These are phyloP conservation scores for Hydrozoanthus tunicans DNA, from an alignment of 64 coral and sea anemone species.

Conservation along the genomic window DNA sequence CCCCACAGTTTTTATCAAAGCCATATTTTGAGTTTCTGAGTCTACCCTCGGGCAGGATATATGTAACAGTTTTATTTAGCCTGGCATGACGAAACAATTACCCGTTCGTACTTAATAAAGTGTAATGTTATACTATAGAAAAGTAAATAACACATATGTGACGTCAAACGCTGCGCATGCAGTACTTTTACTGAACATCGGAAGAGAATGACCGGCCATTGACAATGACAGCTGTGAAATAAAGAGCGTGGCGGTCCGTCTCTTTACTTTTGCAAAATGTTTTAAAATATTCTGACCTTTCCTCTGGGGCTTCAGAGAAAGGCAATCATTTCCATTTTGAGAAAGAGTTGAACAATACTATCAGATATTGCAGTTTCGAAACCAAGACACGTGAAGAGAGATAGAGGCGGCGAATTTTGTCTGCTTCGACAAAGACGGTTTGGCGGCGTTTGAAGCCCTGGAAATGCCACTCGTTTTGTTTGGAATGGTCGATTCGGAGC, in stretches of 20 bases:
- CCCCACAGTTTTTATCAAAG: too few species aligned
- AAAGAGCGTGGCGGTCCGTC: not conserved
- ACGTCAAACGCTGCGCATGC: not conserved
- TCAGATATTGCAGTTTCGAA: not conserved
- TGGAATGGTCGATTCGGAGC: conserved; percentile 54
- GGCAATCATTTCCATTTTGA: conserved; percentile 8
- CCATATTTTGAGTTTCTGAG: too few species aligned
- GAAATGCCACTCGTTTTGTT: conserved; percentile 56
- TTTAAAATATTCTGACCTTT: not conserved
- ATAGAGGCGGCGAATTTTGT: not conserved
- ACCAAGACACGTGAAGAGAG: not conserved
- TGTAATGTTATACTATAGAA: conserved; percentile 1
- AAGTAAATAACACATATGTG: too few species aligned
- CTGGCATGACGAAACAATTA: too few species aligned
- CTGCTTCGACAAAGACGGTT: conserved; percentile 22
- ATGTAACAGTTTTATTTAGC: too few species aligned
- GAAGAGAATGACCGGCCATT: not conserved
- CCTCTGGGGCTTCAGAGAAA: not conserved
- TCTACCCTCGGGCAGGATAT: too few species aligned
- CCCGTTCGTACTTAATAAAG: not conserved
- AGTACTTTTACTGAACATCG: not conserved
- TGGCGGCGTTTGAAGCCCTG: conserved; percentile 1
- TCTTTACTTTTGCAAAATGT: not conserved
- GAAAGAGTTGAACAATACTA: not conserved
- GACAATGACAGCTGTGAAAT: too few species aligned